These are phyloP conservation scores for Centrocercus urophasianus DNA, from an alignment of 2,113 vertebrate species.

Conservation along the genomic window DNA sequence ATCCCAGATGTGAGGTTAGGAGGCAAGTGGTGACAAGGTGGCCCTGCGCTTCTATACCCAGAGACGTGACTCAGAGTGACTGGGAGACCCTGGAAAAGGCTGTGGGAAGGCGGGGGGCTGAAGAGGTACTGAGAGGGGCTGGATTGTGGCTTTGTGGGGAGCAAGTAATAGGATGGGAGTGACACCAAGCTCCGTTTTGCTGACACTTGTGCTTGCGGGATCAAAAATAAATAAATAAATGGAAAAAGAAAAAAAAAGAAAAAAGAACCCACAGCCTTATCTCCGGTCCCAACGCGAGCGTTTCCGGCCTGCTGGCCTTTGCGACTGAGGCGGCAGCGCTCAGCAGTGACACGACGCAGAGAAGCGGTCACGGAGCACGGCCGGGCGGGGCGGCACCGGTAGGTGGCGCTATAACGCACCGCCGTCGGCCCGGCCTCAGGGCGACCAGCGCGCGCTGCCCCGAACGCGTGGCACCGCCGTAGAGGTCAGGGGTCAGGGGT, in stretches of 20 bases:
- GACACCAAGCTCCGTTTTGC: not conserved
- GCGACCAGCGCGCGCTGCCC: too few relatives aligned
- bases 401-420: not conserved
- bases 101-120: not conserved
- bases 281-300: fast-evolving
- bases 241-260: not conserved
- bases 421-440: too few relatives aligned
- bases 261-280: not conserved
- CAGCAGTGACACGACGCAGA: not conserved
- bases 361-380: too few relatives aligned
- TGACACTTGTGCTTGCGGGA: not conserved
- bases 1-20: not conserved
- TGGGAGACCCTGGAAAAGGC: not conserved
- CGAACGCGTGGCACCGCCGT: too few relatives aligned
- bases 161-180: not conserved
- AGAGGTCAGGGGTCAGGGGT: not conserved
- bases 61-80: not conserved
- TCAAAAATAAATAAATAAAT: too few relatives aligned
- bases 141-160: not conserved
- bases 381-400: not conserved
- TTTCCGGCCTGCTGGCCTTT: not conserved
- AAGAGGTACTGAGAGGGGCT: fast-evolving
- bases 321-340: not conserved
- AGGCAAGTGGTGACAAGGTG: not conserved
- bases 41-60: not conserved